Base-by-base conservation (phyloP, 2,888 invertebrate species). In the Drosophila neotestacea region DNA sequence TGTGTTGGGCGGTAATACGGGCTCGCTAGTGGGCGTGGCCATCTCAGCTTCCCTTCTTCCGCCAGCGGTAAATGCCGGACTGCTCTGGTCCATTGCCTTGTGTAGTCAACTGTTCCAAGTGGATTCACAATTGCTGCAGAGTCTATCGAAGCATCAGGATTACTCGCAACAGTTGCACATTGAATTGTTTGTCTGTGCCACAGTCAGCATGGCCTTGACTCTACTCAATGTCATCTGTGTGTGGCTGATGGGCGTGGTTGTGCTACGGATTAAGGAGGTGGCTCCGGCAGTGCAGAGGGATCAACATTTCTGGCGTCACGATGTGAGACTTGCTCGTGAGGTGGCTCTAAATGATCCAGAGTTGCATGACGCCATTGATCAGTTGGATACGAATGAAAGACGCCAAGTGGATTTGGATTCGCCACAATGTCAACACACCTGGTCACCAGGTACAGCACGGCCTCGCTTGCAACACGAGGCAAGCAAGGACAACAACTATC, bases 31-130 rank as follows among this genome's bases (percentile, higher is more conserved):
- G 0, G 96, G 96, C 4, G 96, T 96, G 4, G 96, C 96, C 9
- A 96, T 96, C 74, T 96, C 96, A 0, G 96, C 96, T 0, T 96
- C 96, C 0, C 92, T 96, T 16, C 93, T 96, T 71, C 96, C 96
- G 0, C 96, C 96, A 7, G 96, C 96, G 41, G 96, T 96, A 0
- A 96, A 96, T 91, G 95, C 96, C 61, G 95, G 95, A 6, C 90
- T 95, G 0, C 90, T 95, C 0, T 95, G 95, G 95, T 94, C 95
- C 0, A 92, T 95, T 90, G 93, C 95, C 0, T 80, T 94, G 5
- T 93, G 94, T 28, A 93, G 94, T 22, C 91, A 93, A 13, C 71
- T 94, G 4, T 91, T 93, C 88, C 87, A 92, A 48, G 83, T 92
- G 70, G 93, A 93, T 38, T 91, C 92, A 50, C 85, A 89, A 7